Evolutionary conservation across 2,888 invertebrate species (phyloP).

Genomic region (Folsomia manolachei): DNA sequence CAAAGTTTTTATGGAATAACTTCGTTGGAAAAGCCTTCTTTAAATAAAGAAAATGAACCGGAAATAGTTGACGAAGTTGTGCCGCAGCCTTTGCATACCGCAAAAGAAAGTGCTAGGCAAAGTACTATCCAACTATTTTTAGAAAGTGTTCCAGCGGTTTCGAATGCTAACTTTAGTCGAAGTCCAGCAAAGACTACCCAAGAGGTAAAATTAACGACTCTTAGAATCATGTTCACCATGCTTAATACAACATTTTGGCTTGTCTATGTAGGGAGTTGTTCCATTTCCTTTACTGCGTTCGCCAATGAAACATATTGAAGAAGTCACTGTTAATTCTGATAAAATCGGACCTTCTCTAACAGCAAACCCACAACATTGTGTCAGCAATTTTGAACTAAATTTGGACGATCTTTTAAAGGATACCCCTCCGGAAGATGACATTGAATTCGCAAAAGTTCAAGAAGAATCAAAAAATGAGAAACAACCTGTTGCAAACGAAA

Average conservation of each 20-base stretch:
- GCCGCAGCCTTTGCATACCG: not conserved
- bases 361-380: not conserved
- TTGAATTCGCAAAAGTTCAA: not conserved
- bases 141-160: slow-evolving; percentile 29
- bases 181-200: slow-evolving; percentile 27
- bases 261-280: not conserved
- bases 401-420: slow-evolving; percentile 1
- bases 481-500: not conserved
- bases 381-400: slow-evolving; percentile 7
- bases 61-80: not conserved
- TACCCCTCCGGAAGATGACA: not conserved
- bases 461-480: not conserved
- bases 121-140: slow-evolving; percentile 28
- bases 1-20: slow-evolving; percentile 16
- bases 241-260: not conserved
- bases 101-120: not conserved
- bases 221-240: not conserved
- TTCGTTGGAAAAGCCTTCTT: not conserved
- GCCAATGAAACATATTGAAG: not conserved
- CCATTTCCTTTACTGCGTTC: not conserved
- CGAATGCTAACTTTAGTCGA: slow-evolving; percentile 21
- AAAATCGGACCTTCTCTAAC: not conserved
- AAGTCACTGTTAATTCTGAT: not conserved
- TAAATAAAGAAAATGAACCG: not conserved
- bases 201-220: too few species aligned